Evolutionary conservation across 2,113 vertebrate genomes (phyloP), one percentile per base, ranked within the genome.

Genomic region (Seriola aureovittata): DNA sequence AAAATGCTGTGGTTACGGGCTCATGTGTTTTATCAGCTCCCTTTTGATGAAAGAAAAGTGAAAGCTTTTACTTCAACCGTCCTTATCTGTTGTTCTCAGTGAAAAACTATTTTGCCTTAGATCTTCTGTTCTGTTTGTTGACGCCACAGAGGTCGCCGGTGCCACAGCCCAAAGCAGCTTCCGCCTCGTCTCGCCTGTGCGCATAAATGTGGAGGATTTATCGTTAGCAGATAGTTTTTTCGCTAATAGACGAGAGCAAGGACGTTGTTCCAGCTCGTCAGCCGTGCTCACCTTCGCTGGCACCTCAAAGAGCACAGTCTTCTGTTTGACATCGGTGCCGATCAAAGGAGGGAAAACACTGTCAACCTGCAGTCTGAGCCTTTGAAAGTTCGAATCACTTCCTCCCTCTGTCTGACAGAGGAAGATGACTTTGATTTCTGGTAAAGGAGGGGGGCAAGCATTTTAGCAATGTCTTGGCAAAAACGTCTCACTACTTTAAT

Each of bases 311-410:
- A 64, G 57, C 21, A 0, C 7, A 69, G 76, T 71, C 68, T 85
- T 77, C 71, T 74, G 80, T 88, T 84, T 90, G 84, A 90, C 83
- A 89, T 78, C 42, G 13, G 60, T 0, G 46, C 64, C 72, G 80
- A 87, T 93, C 89, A 92, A 90, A 92, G 88, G 60, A 62, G 64
- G 54, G 42, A 44, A 74, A 85, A 82, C 67, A 64, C 83, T 71
- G 85, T 90, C 71, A 66, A 89, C 65, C 75, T 48, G 66, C 85
- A 80, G 71, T 29, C 44, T 59, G 66, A 84, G 82, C 83, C 88
- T 93, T 92, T 92, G 87, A 93, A 91, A 79, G 64, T 82, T 91
- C 75, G 75, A 65, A 86, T 85, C 50, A 16, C 55, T 34, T 68
- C 50, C 65, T 64, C 42, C 62, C 36, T 4, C 72, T 54, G 42